Evolutionary conservation across 2,113 vertebrate species (phyloP).

Genomic region (Scatophagus argus): DNA sequence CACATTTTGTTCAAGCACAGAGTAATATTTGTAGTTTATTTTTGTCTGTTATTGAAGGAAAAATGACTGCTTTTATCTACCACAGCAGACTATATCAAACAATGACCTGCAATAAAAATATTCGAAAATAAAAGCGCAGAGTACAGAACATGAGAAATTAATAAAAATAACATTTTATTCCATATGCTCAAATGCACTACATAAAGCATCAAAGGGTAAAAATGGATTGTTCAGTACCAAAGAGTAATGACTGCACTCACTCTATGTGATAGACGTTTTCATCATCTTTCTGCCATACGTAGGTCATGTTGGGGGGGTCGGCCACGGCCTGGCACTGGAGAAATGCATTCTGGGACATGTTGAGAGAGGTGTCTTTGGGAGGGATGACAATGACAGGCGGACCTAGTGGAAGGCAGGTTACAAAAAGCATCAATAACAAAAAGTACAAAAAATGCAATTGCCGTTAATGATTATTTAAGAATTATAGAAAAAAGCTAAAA

Average conservation of each 20-base stretch:
- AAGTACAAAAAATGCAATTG: too few relatives aligned
- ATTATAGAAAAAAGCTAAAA: not conserved
- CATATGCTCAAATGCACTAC: not conserved
- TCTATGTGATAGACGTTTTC: conserved; percentile 92
- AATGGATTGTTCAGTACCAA: not conserved
- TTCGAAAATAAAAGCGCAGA: too few relatives aligned
- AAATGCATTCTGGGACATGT: conserved; percentile 90
- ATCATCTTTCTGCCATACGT: conserved; percentile 90
- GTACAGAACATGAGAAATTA: too few relatives aligned
- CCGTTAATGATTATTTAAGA: not conserved
- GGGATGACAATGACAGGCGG: conserved; percentile 90
- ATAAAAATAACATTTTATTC: not conserved
- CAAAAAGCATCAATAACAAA: not conserved
- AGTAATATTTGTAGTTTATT: too few relatives aligned
- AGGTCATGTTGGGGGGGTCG: conserved; percentile 95
- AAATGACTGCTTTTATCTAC: too few relatives aligned
- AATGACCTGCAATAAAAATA: too few relatives aligned
- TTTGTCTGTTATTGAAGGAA: too few relatives aligned
- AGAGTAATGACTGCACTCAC: conserved; percentile 69
- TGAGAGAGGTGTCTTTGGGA: conserved; percentile 88
- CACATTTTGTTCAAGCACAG: not conserved
- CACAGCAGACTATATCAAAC: too few relatives aligned
- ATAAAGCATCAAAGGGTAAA: conserved; percentile 6
- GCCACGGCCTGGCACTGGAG: conserved; percentile 91
- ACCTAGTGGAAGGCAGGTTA: conserved; percentile 72